phyloP scores from a whole-genome alignment of 2,888 invertebrate species.

The Epistrophe grossulariae region DNA sequence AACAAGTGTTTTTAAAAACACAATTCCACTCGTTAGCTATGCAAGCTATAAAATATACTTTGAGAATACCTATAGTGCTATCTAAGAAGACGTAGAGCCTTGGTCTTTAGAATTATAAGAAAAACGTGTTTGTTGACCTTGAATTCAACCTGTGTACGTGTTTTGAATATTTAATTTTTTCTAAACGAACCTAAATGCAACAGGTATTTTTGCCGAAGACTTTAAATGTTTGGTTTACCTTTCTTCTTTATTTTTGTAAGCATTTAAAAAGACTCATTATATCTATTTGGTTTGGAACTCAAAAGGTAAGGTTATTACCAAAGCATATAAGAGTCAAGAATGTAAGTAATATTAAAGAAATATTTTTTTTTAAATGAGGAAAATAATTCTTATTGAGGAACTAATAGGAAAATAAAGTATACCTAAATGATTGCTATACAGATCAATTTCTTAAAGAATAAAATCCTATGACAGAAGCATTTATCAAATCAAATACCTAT shows the following conservation, averaged over 20 bases:
- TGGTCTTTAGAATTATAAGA: conserved; percentile 7
- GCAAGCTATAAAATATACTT: background rate
- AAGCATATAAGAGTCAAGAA: too few relatives aligned
- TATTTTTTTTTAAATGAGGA: too few relatives aligned
- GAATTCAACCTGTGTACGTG: conserved; percentile 67
- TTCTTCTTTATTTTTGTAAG: background rate
- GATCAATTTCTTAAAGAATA: background rate
- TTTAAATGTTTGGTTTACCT: conserved; percentile 11
- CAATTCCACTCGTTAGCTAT: conserved; percentile 25
- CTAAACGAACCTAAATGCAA: conserved; percentile 38
- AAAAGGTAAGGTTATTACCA: background rate
- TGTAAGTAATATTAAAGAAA: too few relatives aligned
- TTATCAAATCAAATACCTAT: background rate
- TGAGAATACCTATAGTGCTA: background rate
- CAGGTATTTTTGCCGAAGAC: conserved; percentile 30
- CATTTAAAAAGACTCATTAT: background rate
- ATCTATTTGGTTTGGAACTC: background rate
- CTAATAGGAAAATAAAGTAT: too few relatives aligned
- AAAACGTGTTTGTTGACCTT: conserved; percentile 68
- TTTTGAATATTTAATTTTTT: conserved; percentile 43
- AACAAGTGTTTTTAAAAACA: conserved; percentile 60
- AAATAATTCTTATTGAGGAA: too few relatives aligned
- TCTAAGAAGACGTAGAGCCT: background rate
- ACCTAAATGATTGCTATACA: too few relatives aligned
- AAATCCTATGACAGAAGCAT: background rate